phyloP scores from a whole-genome alignment of 2,888 invertebrate genomes.

The Agonum fuliginosum region DNA sequence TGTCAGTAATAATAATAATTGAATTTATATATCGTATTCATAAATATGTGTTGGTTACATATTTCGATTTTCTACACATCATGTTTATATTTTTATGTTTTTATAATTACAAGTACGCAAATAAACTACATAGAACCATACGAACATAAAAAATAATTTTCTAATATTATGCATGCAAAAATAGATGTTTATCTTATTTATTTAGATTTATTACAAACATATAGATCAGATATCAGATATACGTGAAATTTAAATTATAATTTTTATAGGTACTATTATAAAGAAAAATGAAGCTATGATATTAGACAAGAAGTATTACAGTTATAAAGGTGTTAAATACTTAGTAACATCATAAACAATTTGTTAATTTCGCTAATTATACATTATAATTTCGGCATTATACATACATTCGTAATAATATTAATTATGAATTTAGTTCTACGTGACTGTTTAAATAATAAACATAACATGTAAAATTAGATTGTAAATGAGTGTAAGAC shows the following conservation, averaged over 20 bases:
- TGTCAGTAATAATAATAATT: too few relatives aligned
- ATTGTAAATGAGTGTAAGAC: not conserved
- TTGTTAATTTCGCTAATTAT: slow-evolving; percentile 5
- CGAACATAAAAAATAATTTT: not conserved
- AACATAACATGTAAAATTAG: not conserved
- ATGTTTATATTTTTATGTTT: too few relatives aligned
- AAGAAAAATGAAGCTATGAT: slow-evolving; percentile 5
- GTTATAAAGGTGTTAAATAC: slow-evolving; percentile 29
- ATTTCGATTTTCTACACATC: too few relatives aligned
- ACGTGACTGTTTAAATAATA: slow-evolving; percentile 31
- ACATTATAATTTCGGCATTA: not conserved
- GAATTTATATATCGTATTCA: too few relatives aligned
- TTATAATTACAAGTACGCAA: too few relatives aligned
- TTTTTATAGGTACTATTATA: too few relatives aligned
- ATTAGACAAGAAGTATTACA: slow-evolving; percentile 1
- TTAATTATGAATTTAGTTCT: not conserved
- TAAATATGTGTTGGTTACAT: too few relatives aligned
- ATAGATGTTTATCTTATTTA: not conserved
- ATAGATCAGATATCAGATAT: slow-evolving; percentile 21
- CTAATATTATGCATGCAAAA: not conserved
- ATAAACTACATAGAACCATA: too few relatives aligned
- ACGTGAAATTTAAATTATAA: slow-evolving; percentile 17
- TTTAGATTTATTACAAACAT: slow-evolving; percentile 5
- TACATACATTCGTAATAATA: slow-evolving; percentile 5
- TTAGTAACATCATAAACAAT: not conserved